These are phyloP conservation scores for Gari tellinella DNA, from an alignment of 2,888 invertebrate species.

Conservation along the genomic window DNA sequence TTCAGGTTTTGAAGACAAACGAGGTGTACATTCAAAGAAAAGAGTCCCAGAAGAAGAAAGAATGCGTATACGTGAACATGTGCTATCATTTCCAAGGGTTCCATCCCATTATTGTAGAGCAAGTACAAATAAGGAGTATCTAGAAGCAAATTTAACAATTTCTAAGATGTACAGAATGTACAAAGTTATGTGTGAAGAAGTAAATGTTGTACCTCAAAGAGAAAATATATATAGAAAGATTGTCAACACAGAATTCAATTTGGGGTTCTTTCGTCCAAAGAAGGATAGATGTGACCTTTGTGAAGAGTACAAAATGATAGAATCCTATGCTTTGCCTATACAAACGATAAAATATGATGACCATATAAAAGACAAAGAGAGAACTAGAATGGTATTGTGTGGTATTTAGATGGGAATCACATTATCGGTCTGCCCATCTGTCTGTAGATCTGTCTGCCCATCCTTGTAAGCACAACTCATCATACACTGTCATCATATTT, in stretches of 20 bases:
- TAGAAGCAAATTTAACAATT: constrained; percentile 30
- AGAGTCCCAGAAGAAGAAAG: constrained; percentile 12
- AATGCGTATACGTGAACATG: constrained; percentile 25
- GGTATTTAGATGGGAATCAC: too few species aligned
- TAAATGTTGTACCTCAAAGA: constrained; percentile 10
- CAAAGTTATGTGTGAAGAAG: constrained; percentile 18
- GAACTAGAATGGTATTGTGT: constrained; percentile 22
- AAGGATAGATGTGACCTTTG: constrained; percentile 25
- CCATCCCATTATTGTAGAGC: constrained; percentile 40
- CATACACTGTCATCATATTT: too few species aligned
- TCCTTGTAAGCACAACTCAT: too few species aligned
- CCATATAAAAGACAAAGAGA: constrained; percentile 29
- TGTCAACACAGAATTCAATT: constrained; percentile 44
- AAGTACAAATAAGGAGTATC: constrained; percentile 24
- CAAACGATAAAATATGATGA: constrained; percentile 14
- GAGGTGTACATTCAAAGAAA: constrained; percentile 18
- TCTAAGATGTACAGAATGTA: constrained; percentile 46
- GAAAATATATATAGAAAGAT: constrained; percentile 28
- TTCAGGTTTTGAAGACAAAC: constrained; percentile 8
- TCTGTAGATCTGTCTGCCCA: too few species aligned
- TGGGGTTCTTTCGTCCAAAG: constrained; percentile 36
- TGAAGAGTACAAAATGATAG: constrained; percentile 24
- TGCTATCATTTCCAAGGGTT: constrained; percentile 33
- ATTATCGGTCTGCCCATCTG: too few species aligned
- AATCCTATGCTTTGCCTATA: constrained; percentile 1